Conservation (phyloP, 1,140 invertebrate species). For the Muscidifurax raptorellus region DNA sequence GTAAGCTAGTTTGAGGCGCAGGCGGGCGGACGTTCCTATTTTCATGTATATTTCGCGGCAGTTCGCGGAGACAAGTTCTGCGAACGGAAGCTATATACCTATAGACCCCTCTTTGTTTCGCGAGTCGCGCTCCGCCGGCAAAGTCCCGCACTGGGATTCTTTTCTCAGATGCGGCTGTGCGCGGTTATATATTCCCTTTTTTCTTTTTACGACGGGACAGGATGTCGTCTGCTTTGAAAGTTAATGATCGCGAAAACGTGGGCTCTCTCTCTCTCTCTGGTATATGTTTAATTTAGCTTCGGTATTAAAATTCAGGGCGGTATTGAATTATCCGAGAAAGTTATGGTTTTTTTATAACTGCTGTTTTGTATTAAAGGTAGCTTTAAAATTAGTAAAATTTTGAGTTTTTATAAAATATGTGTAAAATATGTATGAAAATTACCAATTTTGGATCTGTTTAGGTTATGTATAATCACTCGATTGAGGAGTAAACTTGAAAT, state of each 20-base stretch:
- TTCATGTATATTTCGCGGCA: conserved; percentile 47
- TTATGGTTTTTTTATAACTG: too few relatives aligned
- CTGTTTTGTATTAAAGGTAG: too few relatives aligned
- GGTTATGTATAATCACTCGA: too few relatives aligned
- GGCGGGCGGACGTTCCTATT: conserved; percentile 21
- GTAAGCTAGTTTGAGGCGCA: conserved; percentile 53
- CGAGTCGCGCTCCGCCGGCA: neutral
- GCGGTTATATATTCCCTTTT: neutral
- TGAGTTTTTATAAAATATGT: too few relatives aligned
- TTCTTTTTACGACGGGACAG: conserved; percentile 40
- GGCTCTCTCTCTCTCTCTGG: neutral
- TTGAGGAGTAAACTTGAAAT: neutral
- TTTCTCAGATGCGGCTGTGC: conserved; percentile 34
- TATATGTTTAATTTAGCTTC: conserved; percentile 42
- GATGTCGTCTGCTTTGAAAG: neutral
- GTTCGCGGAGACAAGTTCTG: conserved; percentile 37
- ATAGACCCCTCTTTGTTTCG: neutral
- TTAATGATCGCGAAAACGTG: conserved; percentile 40
- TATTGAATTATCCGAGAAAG: too few relatives aligned
- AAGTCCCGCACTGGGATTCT: conserved; percentile 3
- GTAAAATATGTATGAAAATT: too few relatives aligned
- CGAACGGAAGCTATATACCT: conserved; percentile 3
- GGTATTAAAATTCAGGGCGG: neutral
- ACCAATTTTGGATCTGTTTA: too few relatives aligned
- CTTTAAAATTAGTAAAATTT: too few relatives aligned